phyloP scores from a whole-genome alignment of 2,113 vertebrate genomes.

The Myrmophylax atrothorax region DNA sequence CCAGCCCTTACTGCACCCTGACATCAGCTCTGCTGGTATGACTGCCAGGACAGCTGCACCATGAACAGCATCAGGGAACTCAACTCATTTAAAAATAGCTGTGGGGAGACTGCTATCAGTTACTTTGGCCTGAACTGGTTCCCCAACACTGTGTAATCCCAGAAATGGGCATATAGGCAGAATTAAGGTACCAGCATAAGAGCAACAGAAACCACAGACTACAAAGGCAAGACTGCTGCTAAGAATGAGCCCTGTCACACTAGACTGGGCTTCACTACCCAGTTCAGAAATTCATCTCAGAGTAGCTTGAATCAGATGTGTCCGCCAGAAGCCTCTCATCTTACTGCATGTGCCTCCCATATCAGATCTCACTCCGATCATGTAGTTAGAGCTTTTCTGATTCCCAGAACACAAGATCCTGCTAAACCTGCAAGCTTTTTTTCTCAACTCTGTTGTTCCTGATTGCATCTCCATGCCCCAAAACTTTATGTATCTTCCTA shows the following conservation, averaged over 20 bases:
- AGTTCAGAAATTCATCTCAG: neutral
- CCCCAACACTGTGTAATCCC: neutral
- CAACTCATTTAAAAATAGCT: slow-evolving; percentile 17
- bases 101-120: neutral
- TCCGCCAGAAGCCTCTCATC: neutral
- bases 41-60: slow-evolving; percentile 38
- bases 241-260: neutral
- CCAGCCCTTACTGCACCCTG: neutral
- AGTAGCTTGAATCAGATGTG: neutral
- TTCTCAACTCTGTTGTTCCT: neutral
- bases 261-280: neutral
- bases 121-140: neutral
- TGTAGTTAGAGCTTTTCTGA: neutral
- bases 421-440: neutral
- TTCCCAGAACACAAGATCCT: neutral
- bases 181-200: neutral
- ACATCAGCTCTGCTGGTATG: neutral
- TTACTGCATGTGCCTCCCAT: neutral
- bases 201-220: neutral
- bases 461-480: neutral
- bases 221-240: neutral
- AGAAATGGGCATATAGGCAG: neutral
- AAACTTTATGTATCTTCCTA: neutral
- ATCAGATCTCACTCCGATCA: neutral
- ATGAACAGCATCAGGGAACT: neutral